Evolutionary conservation across 2,797 vertebrate species (phyloP), one percentile per base, ranked within the genome.

Genomic region (Sebastes miniatus): DNA sequence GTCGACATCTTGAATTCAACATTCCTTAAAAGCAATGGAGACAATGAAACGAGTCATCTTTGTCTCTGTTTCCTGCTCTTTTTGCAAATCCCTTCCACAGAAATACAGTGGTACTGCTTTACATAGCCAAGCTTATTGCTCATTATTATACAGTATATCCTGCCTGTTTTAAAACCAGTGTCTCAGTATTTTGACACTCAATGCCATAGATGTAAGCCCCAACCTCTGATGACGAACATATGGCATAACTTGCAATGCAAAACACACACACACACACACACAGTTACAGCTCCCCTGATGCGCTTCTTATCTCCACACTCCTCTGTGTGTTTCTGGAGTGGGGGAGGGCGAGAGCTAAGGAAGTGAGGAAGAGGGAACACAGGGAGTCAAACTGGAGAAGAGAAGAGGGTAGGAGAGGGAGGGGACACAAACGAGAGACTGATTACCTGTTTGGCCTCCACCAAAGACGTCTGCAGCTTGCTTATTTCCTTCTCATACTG

Each of bases 401-500:
- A 50, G 20, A 6, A 0, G 47, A 71, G 56, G 65, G 74, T 52
- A 52, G 64, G 10, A 4, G 29, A 14, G 20, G 8, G 12, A 39
- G 27, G 63, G 62, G 47, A 72, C 80, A 61, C 57, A 65, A 71
- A 81, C 12, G 1, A 62, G 62, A 73, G 70, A 79, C 14, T 4
- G 36, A 88, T 94, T 91, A 98, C 98, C 97, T 97, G 96, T 62
- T 96, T 93, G 31, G 95, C 95, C 69, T 97, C 97, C 59, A 97
- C 97, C 83, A 98, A 91, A 27, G 94, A 95, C 12, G 90, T 84
- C 20, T 95, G 93, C 67, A 99, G 93, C 73, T 87, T 85, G 64
- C 91, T 95, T 66, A 98, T 93, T 89, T 99, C 98, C 6, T 95
- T 95, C 25, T 97, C 94, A 0, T 99, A 97, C 59, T 98, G 97